Evolutionary conservation across 1,140 invertebrate genomes (phyloP), one percentile per base, ranked within the genome.

Genomic region (Parapsyche elsis): DNA sequence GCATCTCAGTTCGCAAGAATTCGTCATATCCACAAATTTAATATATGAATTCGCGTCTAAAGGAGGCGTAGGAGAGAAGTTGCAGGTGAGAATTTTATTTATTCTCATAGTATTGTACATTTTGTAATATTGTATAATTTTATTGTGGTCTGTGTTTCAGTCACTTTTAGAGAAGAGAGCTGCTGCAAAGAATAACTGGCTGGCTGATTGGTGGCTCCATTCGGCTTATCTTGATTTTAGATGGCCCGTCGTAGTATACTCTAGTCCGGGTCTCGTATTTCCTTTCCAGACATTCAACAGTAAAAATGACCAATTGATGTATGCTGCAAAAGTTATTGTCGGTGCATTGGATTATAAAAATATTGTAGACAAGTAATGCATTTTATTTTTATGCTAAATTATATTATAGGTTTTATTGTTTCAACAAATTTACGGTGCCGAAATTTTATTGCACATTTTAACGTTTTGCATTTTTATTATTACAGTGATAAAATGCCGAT

Each of bases 121-220:
- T n/a, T 71, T 49, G 38, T 30, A 23, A 79, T 74, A 12, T 57
- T 26, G 26, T n/a, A 24, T 16, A 45, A 46, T 38, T 80, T 21
- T n/a, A n/a, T n/a, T n/a, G n/a, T n/a, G n/a, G n/a, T n/a, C n/a
- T n/a, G n/a, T n/a, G n/a, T 79, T 49, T 16, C 70, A 83, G 79
- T 24, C 23, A 57, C 77, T 83, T 61, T 49, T 83, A 49, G 61
- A 79, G 64, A 79, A 81, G 59, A 61, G 73, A n/a, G 82, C 82
- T 9, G 24, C 59, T 74, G 87, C 87, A 44, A 90, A 89, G 79
- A 89, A 90, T 70, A 96, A 95, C 86, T 95, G 95, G 95, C 87
- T 96, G 71, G 90, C 91, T 77, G 92, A 94, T 59, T 95, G 95
- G 92, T 96, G 95, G 94, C 85, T 95, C 9, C 89, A 92, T 53